Evolutionary conservation across 2,888 invertebrate species (phyloP), one percentile per base, ranked within the genome.

Genomic region (Nasonia oneida): DNA sequence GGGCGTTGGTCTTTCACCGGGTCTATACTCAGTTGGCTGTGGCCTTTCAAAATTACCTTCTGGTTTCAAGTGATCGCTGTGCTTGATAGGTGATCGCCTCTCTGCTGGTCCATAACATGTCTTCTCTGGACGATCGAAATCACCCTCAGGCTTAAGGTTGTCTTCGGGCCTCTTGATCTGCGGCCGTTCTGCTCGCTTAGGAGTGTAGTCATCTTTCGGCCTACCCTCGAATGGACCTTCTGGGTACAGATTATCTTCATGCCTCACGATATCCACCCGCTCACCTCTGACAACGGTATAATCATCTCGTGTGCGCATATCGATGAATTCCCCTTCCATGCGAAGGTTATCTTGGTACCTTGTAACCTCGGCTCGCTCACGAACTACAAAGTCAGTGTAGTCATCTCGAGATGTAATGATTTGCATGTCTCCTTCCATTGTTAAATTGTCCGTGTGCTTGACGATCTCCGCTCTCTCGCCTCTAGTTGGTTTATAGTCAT

Each of bases 261-360:
- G 94, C 23, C 94, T 94, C 2, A 92, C 90, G 0, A 92, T 88
- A 0, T 95, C 94, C 0, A 95, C 94, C 88, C 95, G 93, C 91
- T 95, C 95, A 3, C 95, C 95, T 90, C 94, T 94, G 1, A 95
- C 94, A 15, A 95, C 91, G 67, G 94, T 94, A 87, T 94, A 95
- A 12, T 95, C 95, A 88, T 95, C 95, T 23, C 95, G 94, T 2
- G 94, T 94, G 87, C 94, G 93, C 12, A 91, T 91, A 87, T 95
- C 95, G 88, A 94, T 95, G 92, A 96, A 95, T 89, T 94, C 94
- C 8, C 96, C 96, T 91, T 96, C 95, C 93, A 95, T 94, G 90
- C 94, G 95, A 18, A 94, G 89, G 84, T 94, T 94, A 85, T 94
- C 94, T 84, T 91, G 89, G 29, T 93, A 92, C 83, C 93, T 94